Conservation (phyloP, 2,888 invertebrate genomes). For the Mellilla xanthometata region DNA sequence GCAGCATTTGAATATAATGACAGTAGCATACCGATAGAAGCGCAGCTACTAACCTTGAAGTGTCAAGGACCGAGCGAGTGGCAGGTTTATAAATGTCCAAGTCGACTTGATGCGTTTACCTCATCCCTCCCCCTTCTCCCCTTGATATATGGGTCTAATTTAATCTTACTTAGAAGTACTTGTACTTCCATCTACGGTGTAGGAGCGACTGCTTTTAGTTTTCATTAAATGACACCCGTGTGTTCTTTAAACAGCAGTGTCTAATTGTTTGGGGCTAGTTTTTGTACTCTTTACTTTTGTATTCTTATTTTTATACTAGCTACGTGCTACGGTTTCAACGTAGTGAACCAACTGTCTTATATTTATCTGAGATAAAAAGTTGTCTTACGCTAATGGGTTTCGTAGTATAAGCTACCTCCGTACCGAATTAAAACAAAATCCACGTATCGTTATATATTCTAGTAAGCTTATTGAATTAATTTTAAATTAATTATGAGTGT, state of each 20-base stretch:
- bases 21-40: constrained; percentile 15
- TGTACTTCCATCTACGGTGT: constrained; percentile 6
- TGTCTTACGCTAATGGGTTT: too few species aligned
- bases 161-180: constrained; percentile 14
- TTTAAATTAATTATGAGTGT: too few species aligned
- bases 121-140: constrained; percentile 13
- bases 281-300: background rate
- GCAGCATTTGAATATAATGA: constrained; percentile 61
- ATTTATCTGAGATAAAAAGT: too few species aligned
- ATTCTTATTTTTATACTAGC: background rate
- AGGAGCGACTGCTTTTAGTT: constrained; percentile 8
- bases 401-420: too few species aligned
- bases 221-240: constrained; percentile 10
- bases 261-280: background rate
- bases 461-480: too few species aligned
- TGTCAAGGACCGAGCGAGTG: constrained; percentile 44
- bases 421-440: too few species aligned
- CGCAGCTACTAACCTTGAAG: constrained; percentile 39
- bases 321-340: too few species aligned
- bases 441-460: too few species aligned
- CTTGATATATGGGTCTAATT: constrained; percentile 21
- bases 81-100: constrained; percentile 25
- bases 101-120: constrained; percentile 13
- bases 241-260: background rate
- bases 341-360: too few species aligned